phyloP scores from a whole-genome alignment of 2,797 vertebrate species.

The Mormyrus proboscirostris region DNA sequence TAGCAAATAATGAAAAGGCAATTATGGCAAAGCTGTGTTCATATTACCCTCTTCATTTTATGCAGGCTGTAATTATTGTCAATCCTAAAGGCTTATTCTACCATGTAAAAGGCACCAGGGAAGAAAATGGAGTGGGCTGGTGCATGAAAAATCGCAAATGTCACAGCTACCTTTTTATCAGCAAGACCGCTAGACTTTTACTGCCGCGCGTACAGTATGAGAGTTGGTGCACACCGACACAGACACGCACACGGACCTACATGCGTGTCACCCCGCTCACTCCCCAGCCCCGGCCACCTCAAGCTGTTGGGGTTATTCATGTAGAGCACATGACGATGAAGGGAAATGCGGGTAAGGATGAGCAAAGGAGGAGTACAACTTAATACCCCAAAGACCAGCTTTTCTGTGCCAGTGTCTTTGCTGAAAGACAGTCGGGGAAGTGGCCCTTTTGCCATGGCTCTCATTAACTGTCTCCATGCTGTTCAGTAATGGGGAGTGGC shows the following conservation, averaged over 20 bases:
- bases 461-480: conserved; percentile 57
- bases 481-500: conserved; percentile 47
- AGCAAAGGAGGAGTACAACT: conserved; percentile 25
- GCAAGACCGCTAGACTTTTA: conserved; percentile 71
- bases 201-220: conserved; percentile 29
- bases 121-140: conserved; percentile 95
- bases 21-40: conserved; percentile 96
- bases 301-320: conserved; percentile 64
- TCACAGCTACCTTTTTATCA: conserved; percentile 93
- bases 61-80: conserved; percentile 95
- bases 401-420: conserved; percentile 59
- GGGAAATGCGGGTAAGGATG: neutral
- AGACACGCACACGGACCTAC: conserved; percentile 38
- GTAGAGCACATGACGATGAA: conserved; percentile 47
- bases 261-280: conserved; percentile 68
- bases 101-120: conserved; percentile 91
- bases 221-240: conserved; percentile 16
- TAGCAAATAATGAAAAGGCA: conserved; percentile 99
- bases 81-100: conserved; percentile 96
- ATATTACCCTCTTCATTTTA: conserved; percentile 97
- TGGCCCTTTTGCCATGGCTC: conserved; percentile 61
- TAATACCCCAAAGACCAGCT: conserved; percentile 62
- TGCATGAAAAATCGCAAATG: conserved; percentile 99
- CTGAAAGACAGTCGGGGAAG: conserved; percentile 67
- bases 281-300: conserved; percentile 44